phyloP scores from a whole-genome alignment of 1,140 invertebrate genomes.

The Drosophila simulans region DNA sequence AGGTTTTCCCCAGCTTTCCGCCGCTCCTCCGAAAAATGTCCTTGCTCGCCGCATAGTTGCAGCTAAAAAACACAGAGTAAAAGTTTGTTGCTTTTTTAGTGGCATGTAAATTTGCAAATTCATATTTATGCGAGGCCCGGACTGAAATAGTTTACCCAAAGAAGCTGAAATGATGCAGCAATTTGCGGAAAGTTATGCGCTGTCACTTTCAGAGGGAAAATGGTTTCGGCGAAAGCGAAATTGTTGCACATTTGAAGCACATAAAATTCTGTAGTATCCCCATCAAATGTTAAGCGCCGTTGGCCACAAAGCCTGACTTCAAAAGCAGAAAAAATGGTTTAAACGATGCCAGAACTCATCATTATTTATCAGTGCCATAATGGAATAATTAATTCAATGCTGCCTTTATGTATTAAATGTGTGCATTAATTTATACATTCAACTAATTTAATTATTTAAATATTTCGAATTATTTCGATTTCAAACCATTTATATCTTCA shows the following conservation, averaged over 20 bases:
- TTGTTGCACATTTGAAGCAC: slow-evolving; percentile 32
- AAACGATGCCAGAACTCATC: neutral
- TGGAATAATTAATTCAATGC: neutral
- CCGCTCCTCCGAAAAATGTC: slow-evolving; percentile 18
- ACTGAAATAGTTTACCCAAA: slow-evolving; percentile 40
- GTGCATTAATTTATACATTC: neutral
- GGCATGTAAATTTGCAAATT: slow-evolving; percentile 64
- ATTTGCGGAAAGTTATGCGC: slow-evolving; percentile 56
- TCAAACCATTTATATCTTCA: neutral
- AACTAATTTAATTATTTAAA: neutral
- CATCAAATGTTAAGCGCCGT: slow-evolving; percentile 50
- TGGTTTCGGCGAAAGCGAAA: neutral
- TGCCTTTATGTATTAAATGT: neutral
- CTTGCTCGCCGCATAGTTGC: slow-evolving; percentile 48
- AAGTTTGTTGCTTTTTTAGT: slow-evolving; percentile 61
- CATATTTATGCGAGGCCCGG: slow-evolving; percentile 32
- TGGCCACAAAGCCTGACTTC: slow-evolving; percentile 6
- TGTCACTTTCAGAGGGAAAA: slow-evolving; percentile 19
- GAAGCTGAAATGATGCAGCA: slow-evolving; percentile 60
- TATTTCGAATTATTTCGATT: neutral
- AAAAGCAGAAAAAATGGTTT: neutral
- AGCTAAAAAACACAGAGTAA: slow-evolving; percentile 13
- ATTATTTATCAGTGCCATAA: neutral
- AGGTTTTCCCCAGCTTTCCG: slow-evolving; percentile 6
- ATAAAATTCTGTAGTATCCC: slow-evolving; percentile 29